A percentile compares a stretch with the other conserved stretches of the same genome.
phyloP scores from a whole-genome alignment of 2,113 vertebrate species.

The Shinisaurus crocodilurus region DNA sequence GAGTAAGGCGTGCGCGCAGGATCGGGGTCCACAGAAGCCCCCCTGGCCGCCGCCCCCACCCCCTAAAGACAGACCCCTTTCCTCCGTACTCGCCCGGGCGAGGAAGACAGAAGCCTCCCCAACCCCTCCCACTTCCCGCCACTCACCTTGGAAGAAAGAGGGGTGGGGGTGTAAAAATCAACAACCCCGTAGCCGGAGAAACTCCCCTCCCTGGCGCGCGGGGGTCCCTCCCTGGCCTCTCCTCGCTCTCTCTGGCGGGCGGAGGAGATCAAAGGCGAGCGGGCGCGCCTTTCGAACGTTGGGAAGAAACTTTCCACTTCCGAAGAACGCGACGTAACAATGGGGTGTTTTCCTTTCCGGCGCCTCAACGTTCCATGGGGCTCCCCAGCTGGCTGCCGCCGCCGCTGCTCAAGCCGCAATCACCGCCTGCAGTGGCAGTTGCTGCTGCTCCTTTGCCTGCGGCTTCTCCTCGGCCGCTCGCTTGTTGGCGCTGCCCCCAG shows the following conservation, averaged over 20 bases:
- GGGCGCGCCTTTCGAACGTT: background rate
- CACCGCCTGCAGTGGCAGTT: background rate
- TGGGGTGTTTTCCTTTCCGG: background rate
- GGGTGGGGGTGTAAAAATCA: background rate
- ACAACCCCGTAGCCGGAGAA: background rate
- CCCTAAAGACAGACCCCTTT: no score
- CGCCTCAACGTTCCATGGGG: background rate
- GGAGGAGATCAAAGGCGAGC: background rate
- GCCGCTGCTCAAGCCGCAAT: background rate
- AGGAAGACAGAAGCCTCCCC: background rate
- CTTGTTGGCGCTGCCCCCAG: no score
- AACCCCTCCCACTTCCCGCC: background rate
- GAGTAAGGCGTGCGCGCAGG: no score
- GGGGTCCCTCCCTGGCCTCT: background rate
- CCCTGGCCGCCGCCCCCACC: no score
- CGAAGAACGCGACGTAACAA: background rate
- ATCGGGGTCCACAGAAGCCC: no score
- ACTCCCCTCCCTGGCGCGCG: background rate
- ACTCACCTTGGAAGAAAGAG: background rate
- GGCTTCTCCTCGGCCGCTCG: no score
- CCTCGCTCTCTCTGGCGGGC: background rate
- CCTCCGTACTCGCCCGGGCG: no score
- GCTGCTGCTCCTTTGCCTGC: background rate
- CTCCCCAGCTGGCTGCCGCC: background rate
- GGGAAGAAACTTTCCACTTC: conserved; percentile 1